Percentiles rank a stretch among this genome's conserved stretches.
These are phyloP conservation scores for Hemibagrus guttatus DNA, from an alignment of 2,797 vertebrate species.

Conservation along the genomic window DNA sequence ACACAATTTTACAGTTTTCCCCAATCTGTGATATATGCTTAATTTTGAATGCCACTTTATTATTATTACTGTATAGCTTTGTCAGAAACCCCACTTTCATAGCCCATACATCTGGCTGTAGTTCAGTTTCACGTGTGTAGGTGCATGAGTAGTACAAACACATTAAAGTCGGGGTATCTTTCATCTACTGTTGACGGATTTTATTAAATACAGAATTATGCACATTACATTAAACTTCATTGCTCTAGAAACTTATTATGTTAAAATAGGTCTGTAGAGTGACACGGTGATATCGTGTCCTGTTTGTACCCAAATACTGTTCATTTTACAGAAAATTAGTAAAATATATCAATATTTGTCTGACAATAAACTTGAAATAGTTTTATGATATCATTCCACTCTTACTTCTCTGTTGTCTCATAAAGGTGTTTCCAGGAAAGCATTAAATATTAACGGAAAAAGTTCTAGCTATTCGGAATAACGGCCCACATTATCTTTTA, in stretches of 20 bases:
- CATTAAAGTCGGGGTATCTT: neutral
- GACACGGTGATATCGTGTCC: neutral
- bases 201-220: no score
- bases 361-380: no score
- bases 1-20: neutral
- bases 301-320: neutral
- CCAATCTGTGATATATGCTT: neutral
- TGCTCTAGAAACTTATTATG: neutral
- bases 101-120: neutral
- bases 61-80: neutral
- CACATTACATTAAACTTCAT: neutral
- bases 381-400: neutral
- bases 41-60: neutral
- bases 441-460: constrained; percentile 5
- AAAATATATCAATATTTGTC: neutral
- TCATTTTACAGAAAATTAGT: neutral
- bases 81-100: neutral
- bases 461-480: neutral
- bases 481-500: neutral
- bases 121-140: neutral
- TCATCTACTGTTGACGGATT: neutral
- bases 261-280: neutral
- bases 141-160: neutral
- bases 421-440: constrained; percentile 13
- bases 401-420: neutral